Evolutionary conservation across 2,888 invertebrate genomes (phyloP).

Genomic region (Branchipolynoe longqiensis): DNA sequence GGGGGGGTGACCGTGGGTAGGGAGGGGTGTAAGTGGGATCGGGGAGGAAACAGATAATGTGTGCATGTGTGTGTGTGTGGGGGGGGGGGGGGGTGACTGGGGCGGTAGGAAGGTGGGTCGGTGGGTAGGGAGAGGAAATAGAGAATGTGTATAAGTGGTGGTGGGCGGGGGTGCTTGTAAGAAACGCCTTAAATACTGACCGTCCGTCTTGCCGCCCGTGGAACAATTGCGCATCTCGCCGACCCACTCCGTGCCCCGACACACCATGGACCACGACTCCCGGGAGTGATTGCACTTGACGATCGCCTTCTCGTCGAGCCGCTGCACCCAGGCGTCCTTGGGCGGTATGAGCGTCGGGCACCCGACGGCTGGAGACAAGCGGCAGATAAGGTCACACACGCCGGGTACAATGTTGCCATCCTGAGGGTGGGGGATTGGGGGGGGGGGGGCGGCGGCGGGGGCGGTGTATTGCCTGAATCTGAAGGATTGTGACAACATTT

Average conservation of each 20-base stretch:
- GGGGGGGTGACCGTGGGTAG: no score
- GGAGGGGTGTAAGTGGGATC: no score
- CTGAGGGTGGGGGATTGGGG: not conserved
- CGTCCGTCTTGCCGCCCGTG: conserved; percentile 32
- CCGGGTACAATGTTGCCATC: no score
- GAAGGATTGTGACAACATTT: no score
- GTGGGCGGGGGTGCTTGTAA: not conserved
- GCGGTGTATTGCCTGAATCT: no score
- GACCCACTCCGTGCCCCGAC: conserved; percentile 53
- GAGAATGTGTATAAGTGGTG: not conserved
- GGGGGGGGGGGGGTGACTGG: no score
- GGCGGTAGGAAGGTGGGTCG: no score
- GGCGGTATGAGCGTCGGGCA: conserved; percentile 49
- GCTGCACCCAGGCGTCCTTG: conserved; percentile 50
- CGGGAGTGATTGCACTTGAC: conserved; percentile 53
- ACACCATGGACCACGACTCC: conserved; percentile 54
- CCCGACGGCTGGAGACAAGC: conserved; percentile 33
- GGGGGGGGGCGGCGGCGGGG: not conserved
- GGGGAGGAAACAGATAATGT: no score
- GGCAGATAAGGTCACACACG: not conserved
- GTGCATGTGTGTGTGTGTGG: no score
- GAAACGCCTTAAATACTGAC: conserved; percentile 24
- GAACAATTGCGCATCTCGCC: conserved; percentile 59
- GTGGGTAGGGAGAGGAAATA: not conserved
- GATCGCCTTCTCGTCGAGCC: conserved; percentile 44